Evolutionary conservation across 30 jellyfish, hydroid and myxozoan genomes (phyloP).

Genomic region (Morbakka virulenta): DNA sequence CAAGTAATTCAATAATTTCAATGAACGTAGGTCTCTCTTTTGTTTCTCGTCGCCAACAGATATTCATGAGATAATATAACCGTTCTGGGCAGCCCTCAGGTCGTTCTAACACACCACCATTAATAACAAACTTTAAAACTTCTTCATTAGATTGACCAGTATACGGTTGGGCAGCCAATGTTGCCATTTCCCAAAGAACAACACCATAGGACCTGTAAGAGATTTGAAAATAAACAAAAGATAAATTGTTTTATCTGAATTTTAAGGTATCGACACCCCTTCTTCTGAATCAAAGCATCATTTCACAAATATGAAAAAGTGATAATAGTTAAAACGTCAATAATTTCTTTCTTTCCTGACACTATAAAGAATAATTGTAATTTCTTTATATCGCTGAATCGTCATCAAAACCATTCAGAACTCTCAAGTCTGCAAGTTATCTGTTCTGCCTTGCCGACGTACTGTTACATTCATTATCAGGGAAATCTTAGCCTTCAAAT

Average conservation of each 20-base stretch:
- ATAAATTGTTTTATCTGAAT: neutral
- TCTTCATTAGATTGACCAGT: constrained; percentile 94
- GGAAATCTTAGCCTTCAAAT: too few relatives aligned
- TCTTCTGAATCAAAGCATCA: too few relatives aligned
- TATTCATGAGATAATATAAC: constrained; percentile 70
- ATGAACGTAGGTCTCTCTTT: constrained; percentile 82
- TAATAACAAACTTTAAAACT: constrained; percentile 78
- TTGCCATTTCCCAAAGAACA: constrained; percentile 92
- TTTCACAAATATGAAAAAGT: too few relatives aligned
- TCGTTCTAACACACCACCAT: constrained; percentile 77
- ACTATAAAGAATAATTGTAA: too few relatives aligned
- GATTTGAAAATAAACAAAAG: neutral
- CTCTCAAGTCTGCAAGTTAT: too few relatives aligned
- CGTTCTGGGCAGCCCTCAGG: constrained; percentile 85
- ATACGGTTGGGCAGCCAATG: constrained; percentile 96
- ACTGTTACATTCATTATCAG: too few relatives aligned
- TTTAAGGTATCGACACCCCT: neutral
- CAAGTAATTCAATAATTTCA: constrained; percentile 79
- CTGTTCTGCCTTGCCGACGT: too few relatives aligned
- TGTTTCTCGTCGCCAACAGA: constrained; percentile 90
- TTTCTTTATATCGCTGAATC: too few relatives aligned
- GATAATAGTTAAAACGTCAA: too few relatives aligned
- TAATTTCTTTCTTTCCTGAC: too few relatives aligned
- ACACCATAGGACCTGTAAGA: constrained; percentile 89
- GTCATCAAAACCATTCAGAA: too few relatives aligned